Evolutionary conservation across 2,113 vertebrate species (phyloP).

Genomic region (Rhinolophus ferrumequinum): DNA sequence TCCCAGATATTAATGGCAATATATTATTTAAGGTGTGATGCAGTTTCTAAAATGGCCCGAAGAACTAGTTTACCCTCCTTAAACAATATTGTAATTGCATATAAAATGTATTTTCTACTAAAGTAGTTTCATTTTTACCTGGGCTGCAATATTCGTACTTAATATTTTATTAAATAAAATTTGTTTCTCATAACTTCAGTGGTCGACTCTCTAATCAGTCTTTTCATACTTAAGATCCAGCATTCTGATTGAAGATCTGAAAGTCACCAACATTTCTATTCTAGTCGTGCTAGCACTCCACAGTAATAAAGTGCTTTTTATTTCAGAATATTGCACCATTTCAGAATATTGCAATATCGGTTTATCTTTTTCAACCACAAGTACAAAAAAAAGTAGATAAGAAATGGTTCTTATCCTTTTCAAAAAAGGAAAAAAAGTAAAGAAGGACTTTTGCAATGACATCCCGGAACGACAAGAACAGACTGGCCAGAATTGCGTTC

Average conservation of each 20-base stretch:
- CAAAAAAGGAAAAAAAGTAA: not conserved
- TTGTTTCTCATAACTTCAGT: not conserved
- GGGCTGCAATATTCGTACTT: not conserved
- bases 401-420: not conserved
- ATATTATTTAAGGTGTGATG: slow-evolving; percentile 9
- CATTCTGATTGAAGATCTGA: slow-evolving; percentile 14
- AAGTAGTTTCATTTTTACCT: slow-evolving; percentile 7
- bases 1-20: not conserved
- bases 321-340: not conserved
- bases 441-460: not conserved
- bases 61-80: not conserved
- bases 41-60: not conserved
- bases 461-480: not conserved
- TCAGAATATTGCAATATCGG: slow-evolving; percentile 6
- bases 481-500: not conserved
- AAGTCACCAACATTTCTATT: slow-evolving; percentile 12
- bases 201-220: not conserved
- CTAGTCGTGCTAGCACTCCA: not conserved
- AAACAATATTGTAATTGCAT: not conserved
- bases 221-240: not conserved
- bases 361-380: not conserved
- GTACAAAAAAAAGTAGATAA: not conserved
- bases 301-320: not conserved
- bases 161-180: slow-evolving; percentile 18
- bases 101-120: slow-evolving; percentile 25